Evolutionary conservation across 2,797 vertebrate genomes (phyloP).

Genomic region (Acomys russatus): DNA sequence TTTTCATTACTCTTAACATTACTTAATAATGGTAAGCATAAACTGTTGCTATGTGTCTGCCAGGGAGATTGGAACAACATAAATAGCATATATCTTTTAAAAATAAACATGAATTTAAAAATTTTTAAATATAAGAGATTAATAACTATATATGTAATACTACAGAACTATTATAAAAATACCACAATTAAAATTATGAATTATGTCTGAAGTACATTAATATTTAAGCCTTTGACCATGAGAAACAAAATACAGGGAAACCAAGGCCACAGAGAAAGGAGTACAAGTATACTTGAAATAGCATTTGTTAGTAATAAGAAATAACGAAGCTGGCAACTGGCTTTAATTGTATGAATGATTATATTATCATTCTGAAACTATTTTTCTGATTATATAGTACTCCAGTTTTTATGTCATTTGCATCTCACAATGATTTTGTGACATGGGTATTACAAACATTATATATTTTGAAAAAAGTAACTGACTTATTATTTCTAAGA

Average conservation of each 20-base stretch:
- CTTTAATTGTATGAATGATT: conserved; percentile 29
- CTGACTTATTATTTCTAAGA: neutral
- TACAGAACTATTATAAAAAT: neutral
- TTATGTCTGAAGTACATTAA: neutral
- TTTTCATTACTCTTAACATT: conserved; percentile 71
- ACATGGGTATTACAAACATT: neutral
- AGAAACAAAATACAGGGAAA: neutral
- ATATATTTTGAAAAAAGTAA: neutral
- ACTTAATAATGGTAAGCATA: conserved; percentile 63
- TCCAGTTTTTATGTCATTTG: conserved; percentile 29
- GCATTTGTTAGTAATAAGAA: neutral
- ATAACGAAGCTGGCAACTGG: neutral
- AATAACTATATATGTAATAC: neutral
- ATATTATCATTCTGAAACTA: conserved; percentile 11
- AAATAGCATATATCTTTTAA: neutral
- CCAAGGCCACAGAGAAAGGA: neutral
- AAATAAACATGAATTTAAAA: neutral
- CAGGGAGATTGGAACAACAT: neutral
- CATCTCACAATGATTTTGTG: conserved; percentile 2
- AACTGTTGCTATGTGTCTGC: neutral
- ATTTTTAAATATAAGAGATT: neutral
- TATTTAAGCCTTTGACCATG: neutral
- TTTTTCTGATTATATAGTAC: conserved; percentile 1
- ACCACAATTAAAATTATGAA: neutral
- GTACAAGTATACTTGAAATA: neutral